These are phyloP conservation scores for Leptopilina drosophilae DNA, from an alignment of 2,888 invertebrate genomes.

Conservation along the genomic window DNA sequence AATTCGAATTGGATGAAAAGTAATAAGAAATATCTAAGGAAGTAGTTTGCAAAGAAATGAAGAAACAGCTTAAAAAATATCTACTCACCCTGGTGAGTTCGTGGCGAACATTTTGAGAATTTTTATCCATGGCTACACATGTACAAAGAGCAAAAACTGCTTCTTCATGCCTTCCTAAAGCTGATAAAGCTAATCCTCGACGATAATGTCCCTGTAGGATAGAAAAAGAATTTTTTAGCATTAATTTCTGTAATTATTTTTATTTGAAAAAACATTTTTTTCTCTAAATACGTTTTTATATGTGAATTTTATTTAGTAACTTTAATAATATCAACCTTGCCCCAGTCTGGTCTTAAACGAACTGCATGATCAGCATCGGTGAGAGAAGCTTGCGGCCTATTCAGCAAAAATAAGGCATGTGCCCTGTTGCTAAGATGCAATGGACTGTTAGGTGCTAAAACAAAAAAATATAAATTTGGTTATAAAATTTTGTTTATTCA, in stretches of 20 bases:
- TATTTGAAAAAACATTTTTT: background rate
- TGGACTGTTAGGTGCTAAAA: conserved; percentile 83
- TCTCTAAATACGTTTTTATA: background rate
- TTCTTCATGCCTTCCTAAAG: conserved; percentile 79
- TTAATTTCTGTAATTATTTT: no score
- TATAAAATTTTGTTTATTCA: background rate
- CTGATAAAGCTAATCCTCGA: conserved; percentile 79
- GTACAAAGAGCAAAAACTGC: conserved; percentile 80
- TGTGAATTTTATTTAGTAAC: background rate
- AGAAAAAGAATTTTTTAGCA: background rate
- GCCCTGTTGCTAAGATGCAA: conserved; percentile 82
- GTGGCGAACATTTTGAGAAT: conserved; percentile 78
- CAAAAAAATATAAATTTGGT: conserved; percentile 49
- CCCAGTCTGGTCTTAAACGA: conserved; percentile 82
- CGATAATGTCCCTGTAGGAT: conserved; percentile 79
- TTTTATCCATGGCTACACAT: conserved; percentile 80
- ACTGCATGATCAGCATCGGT: conserved; percentile 83
- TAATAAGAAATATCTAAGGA: no score
- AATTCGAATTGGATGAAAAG: no score
- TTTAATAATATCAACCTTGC: conserved; percentile 79
- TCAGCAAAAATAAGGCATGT: conserved; percentile 81
- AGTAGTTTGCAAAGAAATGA: no score
- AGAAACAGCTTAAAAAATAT: background rate
- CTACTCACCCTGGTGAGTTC: conserved; percentile 78
- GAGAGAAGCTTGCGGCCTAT: conserved; percentile 81